These are phyloP conservation scores for Pseudomyrmex pallidus DNA, from an alignment of 1,140 invertebrate species.

Conservation along the genomic window DNA sequence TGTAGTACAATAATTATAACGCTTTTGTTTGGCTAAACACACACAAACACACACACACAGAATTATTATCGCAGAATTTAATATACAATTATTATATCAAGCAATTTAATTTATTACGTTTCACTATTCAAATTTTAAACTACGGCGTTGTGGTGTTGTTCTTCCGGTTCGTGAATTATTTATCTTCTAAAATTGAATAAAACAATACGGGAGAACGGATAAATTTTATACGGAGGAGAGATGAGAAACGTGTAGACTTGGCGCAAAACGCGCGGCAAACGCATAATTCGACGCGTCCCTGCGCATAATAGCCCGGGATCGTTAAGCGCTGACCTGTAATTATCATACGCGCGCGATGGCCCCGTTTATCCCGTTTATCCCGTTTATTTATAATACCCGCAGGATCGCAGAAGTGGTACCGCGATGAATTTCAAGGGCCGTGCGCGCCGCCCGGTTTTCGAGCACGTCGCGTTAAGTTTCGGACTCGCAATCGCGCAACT, in stretches of 20 bases:
- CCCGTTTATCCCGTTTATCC: constrained; percentile 74
- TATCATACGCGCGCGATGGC: constrained; percentile 71
- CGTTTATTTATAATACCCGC: constrained; percentile 81
- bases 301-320: constrained; percentile 38
- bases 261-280: background rate
- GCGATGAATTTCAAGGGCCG: constrained; percentile 73
- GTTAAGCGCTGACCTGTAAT: constrained; percentile 77
- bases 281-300: constrained; percentile 30
- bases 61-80: background rate
- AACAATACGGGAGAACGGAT: background rate
- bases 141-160: background rate
- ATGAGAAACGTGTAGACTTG: background rate
- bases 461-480: constrained; percentile 43
- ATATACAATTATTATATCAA: constrained; percentile 4
- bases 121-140: too few relatives aligned
- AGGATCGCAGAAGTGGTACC: constrained; percentile 62
- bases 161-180: background rate
- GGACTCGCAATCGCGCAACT: constrained; percentile 24
- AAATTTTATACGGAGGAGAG: background rate
- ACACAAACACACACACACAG: too few relatives aligned
- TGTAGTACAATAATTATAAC: constrained; percentile 21
- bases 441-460: constrained; percentile 20
- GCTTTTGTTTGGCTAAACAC: too few relatives aligned
- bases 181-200: background rate
- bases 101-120: background rate